Conservation (phyloP, 1,140 invertebrate genomes). For the Hesperophylax magnus region DNA sequence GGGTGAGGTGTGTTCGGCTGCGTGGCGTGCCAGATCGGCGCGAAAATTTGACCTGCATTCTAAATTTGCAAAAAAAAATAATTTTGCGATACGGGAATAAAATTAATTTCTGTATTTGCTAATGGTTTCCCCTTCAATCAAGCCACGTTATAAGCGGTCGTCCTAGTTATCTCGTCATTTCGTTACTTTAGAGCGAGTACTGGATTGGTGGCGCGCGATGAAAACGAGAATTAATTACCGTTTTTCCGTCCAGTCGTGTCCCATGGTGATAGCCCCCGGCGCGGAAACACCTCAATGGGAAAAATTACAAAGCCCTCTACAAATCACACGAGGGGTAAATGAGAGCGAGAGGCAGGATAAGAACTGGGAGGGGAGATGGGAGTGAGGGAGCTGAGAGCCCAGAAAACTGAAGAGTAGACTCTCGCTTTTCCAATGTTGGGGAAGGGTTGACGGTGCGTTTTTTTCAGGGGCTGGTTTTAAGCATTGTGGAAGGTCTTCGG, state of each 20-base stretch:
- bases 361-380: neutral
- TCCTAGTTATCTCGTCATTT: slow-evolving; percentile 11
- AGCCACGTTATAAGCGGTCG: neutral
- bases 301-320: slow-evolving; percentile 51
- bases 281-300: slow-evolving; percentile 49
- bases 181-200: neutral
- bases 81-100: no score
- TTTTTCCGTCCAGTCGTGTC: slow-evolving; percentile 29
- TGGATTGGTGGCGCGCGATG: slow-evolving; percentile 14
- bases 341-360: slow-evolving; percentile 10
- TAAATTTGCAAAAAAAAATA: no score
- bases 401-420: neutral
- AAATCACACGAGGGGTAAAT: slow-evolving; percentile 46
- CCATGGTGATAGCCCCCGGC: slow-evolving; percentile 27
- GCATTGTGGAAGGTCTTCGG: slow-evolving; percentile 4
- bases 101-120: no score
- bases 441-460: slow-evolving; percentile 7
- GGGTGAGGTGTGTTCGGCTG: no score
- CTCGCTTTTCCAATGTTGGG: neutral
- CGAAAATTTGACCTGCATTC: no score
- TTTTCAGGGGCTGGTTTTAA: neutral
- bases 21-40: no score
- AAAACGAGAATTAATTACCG: slow-evolving; percentile 42
- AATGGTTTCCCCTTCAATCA: neutral
- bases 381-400: neutral